Conservation (phyloP, 2,888 invertebrate genomes). For the Himalopsyche japonica region DNA sequence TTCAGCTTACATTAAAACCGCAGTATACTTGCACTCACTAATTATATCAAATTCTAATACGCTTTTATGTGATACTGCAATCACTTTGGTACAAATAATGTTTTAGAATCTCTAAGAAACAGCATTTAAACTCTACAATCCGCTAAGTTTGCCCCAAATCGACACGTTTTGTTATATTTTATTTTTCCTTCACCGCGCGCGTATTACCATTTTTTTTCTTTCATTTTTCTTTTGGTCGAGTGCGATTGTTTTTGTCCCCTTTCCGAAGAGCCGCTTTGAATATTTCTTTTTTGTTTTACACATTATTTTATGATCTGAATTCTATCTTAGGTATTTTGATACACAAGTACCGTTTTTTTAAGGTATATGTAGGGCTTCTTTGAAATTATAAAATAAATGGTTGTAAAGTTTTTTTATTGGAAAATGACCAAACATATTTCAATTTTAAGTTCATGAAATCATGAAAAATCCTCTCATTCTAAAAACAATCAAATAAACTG, state of each 20-base stretch:
- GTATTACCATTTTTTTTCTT: not conserved
- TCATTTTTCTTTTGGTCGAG: not conserved
- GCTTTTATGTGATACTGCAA: too few relatives aligned
- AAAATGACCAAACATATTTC: too few relatives aligned
- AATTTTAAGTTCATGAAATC: too few relatives aligned
- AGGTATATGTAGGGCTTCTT: too few relatives aligned
- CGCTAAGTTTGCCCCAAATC: not conserved
- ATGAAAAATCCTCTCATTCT: too few relatives aligned
- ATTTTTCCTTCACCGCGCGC: not conserved
- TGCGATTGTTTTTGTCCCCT: not conserved
- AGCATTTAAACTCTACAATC: not conserved
- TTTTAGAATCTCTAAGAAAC: not conserved
- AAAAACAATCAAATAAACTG: too few relatives aligned
- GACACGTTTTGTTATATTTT: not conserved
- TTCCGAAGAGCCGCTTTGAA: not conserved
- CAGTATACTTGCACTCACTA: too few relatives aligned
- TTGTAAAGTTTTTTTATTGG: too few relatives aligned
- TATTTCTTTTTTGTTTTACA: not conserved
- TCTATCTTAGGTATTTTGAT: not conserved
- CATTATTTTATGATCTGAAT: not conserved
- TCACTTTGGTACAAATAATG: not conserved
- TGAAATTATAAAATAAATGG: too few relatives aligned
- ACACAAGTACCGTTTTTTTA: not conserved
- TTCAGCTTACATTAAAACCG: too few relatives aligned
- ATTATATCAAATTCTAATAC: too few relatives aligned